Conservation (phyloP, 1,140 invertebrate genomes). For the Apocrypta bakeri region DNA sequence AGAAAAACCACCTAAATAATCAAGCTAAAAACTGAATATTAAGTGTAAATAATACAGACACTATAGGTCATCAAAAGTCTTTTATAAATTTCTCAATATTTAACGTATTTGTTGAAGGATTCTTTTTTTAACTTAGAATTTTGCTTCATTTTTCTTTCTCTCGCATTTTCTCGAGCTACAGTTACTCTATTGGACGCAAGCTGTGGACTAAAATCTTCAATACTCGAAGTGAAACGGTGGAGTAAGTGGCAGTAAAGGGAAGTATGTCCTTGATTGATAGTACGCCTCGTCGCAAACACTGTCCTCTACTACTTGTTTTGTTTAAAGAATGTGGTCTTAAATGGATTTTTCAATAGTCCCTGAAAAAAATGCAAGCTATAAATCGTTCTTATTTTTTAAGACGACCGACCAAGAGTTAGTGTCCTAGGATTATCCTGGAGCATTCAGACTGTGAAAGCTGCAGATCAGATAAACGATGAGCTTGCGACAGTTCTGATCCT, state of each 20-base stretch:
- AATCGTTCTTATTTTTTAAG: neutral
- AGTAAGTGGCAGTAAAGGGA: neutral
- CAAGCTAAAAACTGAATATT: too few relatives aligned
- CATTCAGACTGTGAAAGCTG: neutral
- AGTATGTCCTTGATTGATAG: neutral
- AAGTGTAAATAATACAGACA: too few relatives aligned
- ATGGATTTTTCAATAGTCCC: too few relatives aligned
- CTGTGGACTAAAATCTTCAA: neutral
- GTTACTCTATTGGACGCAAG: neutral
- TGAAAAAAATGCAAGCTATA: neutral
- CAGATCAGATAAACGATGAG: constrained; percentile 1
- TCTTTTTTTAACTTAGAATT: neutral
- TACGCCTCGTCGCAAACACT: neutral
- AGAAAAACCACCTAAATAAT: too few relatives aligned
- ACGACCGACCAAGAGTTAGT: neutral
- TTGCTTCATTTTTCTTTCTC: neutral
- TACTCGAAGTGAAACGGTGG: neutral
- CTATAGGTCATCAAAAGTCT: too few relatives aligned
- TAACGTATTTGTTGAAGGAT: constrained; percentile 62
- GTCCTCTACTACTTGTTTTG: too few relatives aligned
- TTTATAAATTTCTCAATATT: constrained; percentile 68
- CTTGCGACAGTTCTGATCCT: neutral
- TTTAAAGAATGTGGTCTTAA: too few relatives aligned
- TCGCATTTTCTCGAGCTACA: neutral
- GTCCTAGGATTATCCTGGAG: neutral